Conservation (phyloP, 2,797 vertebrate genomes). For the Pangasius macronema region DNA sequence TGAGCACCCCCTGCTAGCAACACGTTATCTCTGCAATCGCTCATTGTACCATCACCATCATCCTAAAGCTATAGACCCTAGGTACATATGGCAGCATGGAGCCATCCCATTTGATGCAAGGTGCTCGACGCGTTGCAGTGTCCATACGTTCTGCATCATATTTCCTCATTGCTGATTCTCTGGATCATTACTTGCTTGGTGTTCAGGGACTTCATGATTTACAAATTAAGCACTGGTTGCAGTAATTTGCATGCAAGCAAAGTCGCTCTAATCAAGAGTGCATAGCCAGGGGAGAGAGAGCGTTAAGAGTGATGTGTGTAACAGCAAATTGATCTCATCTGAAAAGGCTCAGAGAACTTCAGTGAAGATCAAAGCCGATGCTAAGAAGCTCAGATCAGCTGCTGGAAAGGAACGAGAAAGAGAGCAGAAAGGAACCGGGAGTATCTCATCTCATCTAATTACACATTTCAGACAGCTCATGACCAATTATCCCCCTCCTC, state of each 20-base stretch:
- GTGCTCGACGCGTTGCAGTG: not conserved
- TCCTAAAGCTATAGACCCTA: not conserved
- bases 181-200: not conserved
- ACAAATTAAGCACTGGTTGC: constrained; percentile 13
- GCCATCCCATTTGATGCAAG: no score
- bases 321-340: constrained; percentile 76
- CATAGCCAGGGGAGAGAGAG: constrained; percentile 60
- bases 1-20: constrained; percentile 4
- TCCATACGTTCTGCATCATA: constrained; percentile 10
- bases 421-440: constrained; percentile 57
- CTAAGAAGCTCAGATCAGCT: constrained; percentile 73
- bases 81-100: not conserved
- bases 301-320: constrained; percentile 69
- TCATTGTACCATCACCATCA: not conserved
- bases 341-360: constrained; percentile 75
- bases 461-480: constrained; percentile 80
- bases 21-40: not conserved
- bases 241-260: constrained; percentile 61
- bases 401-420: constrained; percentile 57
- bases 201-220: constrained; percentile 23
- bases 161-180: not conserved
- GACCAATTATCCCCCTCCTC: constrained; percentile 79
- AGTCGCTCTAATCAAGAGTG: constrained; percentile 54
- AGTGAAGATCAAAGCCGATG: constrained; percentile 77
- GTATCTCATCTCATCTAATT: constrained; percentile 79